A percentile compares a stretch with the other conserved stretches of the same genome.
Conservation (phyloP, 2,113 vertebrate species). For the Sminthopsis crassicaudata region DNA sequence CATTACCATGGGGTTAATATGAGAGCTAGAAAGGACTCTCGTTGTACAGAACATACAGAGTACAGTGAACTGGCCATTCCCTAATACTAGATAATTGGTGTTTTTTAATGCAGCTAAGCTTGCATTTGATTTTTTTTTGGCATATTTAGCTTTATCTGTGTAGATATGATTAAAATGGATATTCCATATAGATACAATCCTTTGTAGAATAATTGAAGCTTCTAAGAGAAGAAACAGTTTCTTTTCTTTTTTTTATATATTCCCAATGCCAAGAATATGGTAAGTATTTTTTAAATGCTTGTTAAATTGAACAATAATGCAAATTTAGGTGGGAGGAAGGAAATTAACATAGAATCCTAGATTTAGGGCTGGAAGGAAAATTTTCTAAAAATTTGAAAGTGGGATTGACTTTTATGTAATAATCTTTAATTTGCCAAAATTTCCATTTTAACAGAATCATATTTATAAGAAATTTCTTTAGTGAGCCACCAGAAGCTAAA, state of each 20-base stretch:
- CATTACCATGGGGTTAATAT: not conserved
- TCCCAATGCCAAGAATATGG: not conserved
- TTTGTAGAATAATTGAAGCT: not conserved
- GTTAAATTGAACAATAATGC: not conserved
- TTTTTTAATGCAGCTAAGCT: not conserved
- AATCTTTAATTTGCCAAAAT: not conserved
- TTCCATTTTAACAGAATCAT: not conserved
- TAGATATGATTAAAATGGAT: not conserved
- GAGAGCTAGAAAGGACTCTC: not conserved
- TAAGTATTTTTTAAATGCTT: not conserved
- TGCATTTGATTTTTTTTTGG: not conserved
- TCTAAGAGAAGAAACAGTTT: not conserved
- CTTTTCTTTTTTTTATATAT: not conserved
- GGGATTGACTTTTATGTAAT: not conserved
- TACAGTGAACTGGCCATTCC: not conserved
- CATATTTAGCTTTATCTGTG: not conserved
- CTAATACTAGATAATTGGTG: not conserved
- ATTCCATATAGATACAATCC: not conserved
- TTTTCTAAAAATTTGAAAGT: not conserved
- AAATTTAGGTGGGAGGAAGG: not conserved
- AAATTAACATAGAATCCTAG: not conserved
- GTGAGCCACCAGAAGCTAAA: not conserved
- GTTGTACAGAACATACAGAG: not conserved
- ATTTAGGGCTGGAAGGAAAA: not conserved
- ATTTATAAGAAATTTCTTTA: not conserved